Percentiles rank a stretch among this genome's conserved stretches.
phyloP scores from a whole-genome alignment of 2,888 invertebrate genomes.

The Bunonema sp. region DNA sequence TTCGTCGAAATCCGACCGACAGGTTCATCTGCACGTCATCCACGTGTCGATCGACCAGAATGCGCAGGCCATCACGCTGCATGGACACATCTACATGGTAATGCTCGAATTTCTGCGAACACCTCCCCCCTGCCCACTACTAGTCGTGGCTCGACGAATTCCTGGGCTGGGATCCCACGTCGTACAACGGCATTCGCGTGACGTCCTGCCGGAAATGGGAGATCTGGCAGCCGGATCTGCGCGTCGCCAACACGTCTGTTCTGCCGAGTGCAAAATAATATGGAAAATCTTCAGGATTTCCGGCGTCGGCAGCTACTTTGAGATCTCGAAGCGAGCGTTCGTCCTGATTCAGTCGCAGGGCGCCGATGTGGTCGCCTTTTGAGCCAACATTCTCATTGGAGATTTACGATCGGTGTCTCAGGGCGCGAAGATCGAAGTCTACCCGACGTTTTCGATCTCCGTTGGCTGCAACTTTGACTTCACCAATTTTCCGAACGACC shows the following conservation, averaged over 20 bases:
- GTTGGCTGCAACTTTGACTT: slow-evolving; percentile 35
- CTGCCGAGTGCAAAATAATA: neutral
- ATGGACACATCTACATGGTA: slow-evolving; percentile 39
- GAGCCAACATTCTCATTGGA: neutral
- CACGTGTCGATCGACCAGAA: slow-evolving; percentile 27
- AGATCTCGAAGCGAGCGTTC: slow-evolving; percentile 15
- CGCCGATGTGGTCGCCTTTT: neutral
- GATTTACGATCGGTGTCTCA: neutral
- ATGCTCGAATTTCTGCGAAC: too few relatives aligned
- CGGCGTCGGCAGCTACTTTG: slow-evolving; percentile 23
- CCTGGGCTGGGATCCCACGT: slow-evolving; percentile 31
- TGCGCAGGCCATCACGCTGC: slow-evolving; percentile 29
- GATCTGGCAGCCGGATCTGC: slow-evolving; percentile 34
- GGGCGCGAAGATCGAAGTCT: slow-evolving; percentile 22
- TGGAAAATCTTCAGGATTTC: slow-evolving; percentile 14
- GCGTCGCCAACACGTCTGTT: slow-evolving; percentile 27
- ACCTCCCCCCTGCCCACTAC: too few relatives aligned
- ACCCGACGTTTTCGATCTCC: slow-evolving; percentile 30
- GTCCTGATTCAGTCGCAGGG: slow-evolving; percentile 13
- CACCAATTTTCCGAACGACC: slow-evolving; percentile 13
- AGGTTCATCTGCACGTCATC: slow-evolving; percentile 26
- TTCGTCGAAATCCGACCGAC: slow-evolving; percentile 1
- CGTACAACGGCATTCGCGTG: slow-evolving; percentile 27
- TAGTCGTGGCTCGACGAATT: slow-evolving; percentile 33
- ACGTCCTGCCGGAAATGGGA: slow-evolving; percentile 32